phyloP scores from a whole-genome alignment of 2,113 vertebrate species.

The Butorides virescens region DNA sequence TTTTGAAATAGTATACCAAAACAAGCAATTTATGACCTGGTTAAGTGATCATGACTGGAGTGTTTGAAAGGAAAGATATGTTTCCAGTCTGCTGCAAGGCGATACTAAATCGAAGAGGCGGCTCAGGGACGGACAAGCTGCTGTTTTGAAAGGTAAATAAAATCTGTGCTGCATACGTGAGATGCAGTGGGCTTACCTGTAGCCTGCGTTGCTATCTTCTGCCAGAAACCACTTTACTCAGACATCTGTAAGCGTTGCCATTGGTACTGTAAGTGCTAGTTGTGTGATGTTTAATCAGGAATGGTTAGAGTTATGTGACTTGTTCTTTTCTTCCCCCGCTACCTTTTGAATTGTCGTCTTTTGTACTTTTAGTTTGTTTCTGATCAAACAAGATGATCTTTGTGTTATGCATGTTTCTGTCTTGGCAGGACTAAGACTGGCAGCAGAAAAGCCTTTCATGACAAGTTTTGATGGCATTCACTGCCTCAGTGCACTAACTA shows the following conservation, averaged over 20 bases:
- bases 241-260: background rate
- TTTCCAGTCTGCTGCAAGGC: background rate
- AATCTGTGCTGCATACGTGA: background rate
- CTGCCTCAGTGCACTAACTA: background rate
- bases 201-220: background rate
- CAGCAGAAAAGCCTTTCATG: background rate
- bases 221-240: background rate
- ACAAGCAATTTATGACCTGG: background rate
- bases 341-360: background rate
- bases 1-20: background rate
- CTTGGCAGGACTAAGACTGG: background rate
- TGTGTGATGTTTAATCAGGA: background rate
- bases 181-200: background rate
- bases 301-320: background rate
- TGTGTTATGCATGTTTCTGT: slow-evolving; percentile 6
- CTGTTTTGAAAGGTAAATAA: background rate
- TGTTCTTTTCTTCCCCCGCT: background rate
- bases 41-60: background rate
- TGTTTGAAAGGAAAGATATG: background rate
- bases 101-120: background rate
- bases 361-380: background rate
- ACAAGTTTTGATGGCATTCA: background rate
- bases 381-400: slow-evolving; percentile 28
- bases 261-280: background rate
- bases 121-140: background rate